Percentiles rank a stretch among this genome's conserved stretches.
These are phyloP conservation scores for Gonatopus flavifemur DNA, from an alignment of 1,140 invertebrate genomes.

Conservation along the genomic window DNA sequence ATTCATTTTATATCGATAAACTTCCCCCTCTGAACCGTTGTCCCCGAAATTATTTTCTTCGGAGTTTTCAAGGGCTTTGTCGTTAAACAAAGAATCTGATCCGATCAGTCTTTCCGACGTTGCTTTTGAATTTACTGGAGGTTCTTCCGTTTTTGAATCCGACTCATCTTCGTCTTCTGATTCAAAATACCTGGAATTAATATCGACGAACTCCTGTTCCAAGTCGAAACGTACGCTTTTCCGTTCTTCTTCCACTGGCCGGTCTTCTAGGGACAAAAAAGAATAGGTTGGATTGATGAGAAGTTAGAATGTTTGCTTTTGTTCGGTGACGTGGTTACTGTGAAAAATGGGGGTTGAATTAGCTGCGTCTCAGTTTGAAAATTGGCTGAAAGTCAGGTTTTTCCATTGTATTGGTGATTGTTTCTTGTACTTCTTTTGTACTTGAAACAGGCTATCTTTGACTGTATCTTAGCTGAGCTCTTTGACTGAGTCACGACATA, in stretches of 20 bases:
- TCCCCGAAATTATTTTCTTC: slow-evolving; percentile 16
- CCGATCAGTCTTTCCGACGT: background rate
- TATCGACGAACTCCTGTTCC: slow-evolving; percentile 46
- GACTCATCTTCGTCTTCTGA: slow-evolving; percentile 61
- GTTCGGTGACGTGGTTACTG: no score
- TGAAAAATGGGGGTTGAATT: no score
- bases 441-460: no score
- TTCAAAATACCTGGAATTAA: slow-evolving; percentile 53
- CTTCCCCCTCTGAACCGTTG: slow-evolving; percentile 1
- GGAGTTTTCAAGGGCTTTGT: no score
- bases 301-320: no score
- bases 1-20: slow-evolving; percentile 7
- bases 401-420: no score
- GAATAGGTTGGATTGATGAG: no score
- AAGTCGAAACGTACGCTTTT: slow-evolving; percentile 72
- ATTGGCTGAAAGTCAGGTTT: background rate
- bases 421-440: no score
- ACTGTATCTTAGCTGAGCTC: no score
- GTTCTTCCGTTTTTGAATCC: slow-evolving; percentile 51
- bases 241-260: slow-evolving; percentile 66
- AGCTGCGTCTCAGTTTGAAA: no score
- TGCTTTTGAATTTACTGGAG: slow-evolving; percentile 22
- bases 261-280: slow-evolving; percentile 47
- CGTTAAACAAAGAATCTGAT: no score
- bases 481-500: no score